Base-by-base conservation (phyloP, 2,113 vertebrate genomes). In the Ginglymostoma cirratum region DNA sequence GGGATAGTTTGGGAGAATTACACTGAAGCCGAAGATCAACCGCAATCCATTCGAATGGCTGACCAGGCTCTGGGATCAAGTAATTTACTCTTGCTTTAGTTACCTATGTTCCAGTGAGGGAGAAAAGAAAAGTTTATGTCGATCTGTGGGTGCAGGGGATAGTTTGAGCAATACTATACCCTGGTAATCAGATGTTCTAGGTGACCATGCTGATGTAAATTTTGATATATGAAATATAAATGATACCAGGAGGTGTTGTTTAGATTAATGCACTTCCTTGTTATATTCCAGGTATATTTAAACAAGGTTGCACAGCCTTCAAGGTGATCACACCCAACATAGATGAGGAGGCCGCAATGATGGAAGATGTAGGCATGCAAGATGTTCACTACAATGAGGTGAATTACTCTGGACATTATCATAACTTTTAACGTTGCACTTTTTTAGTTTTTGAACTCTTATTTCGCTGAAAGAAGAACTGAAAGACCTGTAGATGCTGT, bases 301-400 rank as follows among this genome's bases (percentile, higher is more conserved):
- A 98, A 96, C 99, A 99, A 97, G 99, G 99, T n/a, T 99, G 99
- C 97, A 98, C 98, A 12, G 98, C 99, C 0, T 99, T 99, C 97
- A 98, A 98, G 94, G 98, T 99, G 95, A 98, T 99, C 86, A 99
- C 99, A 61, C 99, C 99, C 0, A 99, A 99, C 97, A 99, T 99
- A n/a, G 99, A 99, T 19, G 99, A 99, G 97, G 99, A 99, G 96
- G 99, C 98, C 30, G 98, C 99, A 24, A 99, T 99, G 99, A 99
- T 99, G 99, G 99, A 99, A 97, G 99, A 99, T 42, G 98, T 99
- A 0, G 99, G 99, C 83, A 99, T 99, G 99, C 99, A 99, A 97
- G 99, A 99, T 30, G 99, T 99, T 96, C 99, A 99, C 95, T 99
- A 99, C 97, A 99, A 99, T 24, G 99, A 99, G 97, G 99, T 99